Evolutionary conservation across 2,113 vertebrate genomes (phyloP), one percentile per base, ranked within the genome.

Genomic region (Corythornis madagascariensis): DNA sequence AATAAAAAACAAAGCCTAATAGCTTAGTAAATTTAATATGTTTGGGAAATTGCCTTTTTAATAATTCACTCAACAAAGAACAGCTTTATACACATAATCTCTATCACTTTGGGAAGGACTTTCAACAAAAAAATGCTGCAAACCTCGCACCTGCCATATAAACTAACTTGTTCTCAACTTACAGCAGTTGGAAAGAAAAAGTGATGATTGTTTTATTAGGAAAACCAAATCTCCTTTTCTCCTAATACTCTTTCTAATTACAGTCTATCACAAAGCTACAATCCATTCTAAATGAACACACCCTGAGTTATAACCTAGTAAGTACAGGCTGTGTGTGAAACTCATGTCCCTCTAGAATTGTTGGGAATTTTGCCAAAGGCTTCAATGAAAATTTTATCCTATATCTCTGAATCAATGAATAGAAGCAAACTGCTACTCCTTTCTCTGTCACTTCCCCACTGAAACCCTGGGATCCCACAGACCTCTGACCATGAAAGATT

Each of bases 351-450:
- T 79, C 64, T 35, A 35, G 89, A 83, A 90, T 73, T n/a, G 25
- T 82, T 86, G 88, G 92, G 93, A 96, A 88, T 67, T 79, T 84
- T 95, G 92, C 94, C 92, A 96, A 90, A 50, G 10, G 20, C 28
- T 91, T 95, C 83, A 94, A 93, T 67, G 66, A 92, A 94, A 76
- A 76, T 87, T 81, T 93, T 75, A 76, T 83, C 77, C 80, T 77
- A 53, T 33, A 76, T 82, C 63, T 70, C 67, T 17, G 47, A 72
- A 52, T 18, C 4, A 4, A 78, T 93, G 83, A 93, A 90, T 26
- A 93, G 88, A 96, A 92, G 70, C n/a, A 88, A 90, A 52, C 48
- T 43, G 55, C 50, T 82, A 28, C 66, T 90, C 24, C 45, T 66
- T 87, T 85, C 78, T 76, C 75, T 95, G 79, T 52, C 88, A 67